Percentiles rank a stretch among this genome's conserved stretches.
Conservation (phyloP, 1,140 invertebrate species). For the Atta cephalotes region DNA sequence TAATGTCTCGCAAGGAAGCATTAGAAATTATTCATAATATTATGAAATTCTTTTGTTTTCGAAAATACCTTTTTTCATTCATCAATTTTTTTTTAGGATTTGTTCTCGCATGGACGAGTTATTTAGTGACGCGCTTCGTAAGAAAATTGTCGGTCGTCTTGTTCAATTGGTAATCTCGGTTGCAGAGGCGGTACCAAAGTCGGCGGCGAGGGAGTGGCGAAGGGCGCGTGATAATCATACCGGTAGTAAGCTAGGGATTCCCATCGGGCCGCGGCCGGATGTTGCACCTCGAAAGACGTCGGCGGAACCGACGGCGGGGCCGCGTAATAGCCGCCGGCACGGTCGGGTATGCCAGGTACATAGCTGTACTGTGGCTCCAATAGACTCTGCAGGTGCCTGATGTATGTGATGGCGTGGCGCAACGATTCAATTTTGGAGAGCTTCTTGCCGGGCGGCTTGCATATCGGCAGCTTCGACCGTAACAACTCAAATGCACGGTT, state of each 20-base stretch:
- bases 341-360: constrained; percentile 75
- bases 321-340: constrained; percentile 64
- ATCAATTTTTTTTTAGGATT: not conserved
- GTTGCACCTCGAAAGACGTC: constrained; percentile 79
- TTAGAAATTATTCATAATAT: not conserved
- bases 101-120: not conserved
- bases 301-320: constrained; percentile 25
- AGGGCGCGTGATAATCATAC: constrained; percentile 83
- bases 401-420: constrained; percentile 93
- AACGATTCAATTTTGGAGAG: constrained; percentile 95
- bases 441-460: constrained; percentile 95
- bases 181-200: constrained; percentile 75
- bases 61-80: not conserved
- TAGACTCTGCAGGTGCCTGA: constrained; percentile 91
- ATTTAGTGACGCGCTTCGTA: constrained; percentile 77
- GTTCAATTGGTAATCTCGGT: constrained; percentile 74
- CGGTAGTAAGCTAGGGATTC: constrained; percentile 84
- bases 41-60: not conserved
- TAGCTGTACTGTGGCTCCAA: constrained; percentile 85
- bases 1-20: not conserved
- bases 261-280: constrained; percentile 78
- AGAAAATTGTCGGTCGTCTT: constrained; percentile 76
- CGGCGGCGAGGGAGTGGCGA: constrained; percentile 71
- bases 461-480: constrained; percentile 91
- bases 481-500: constrained; percentile 94